Base-by-base conservation (phyloP, 2,888 invertebrate genomes). In the Xestobium rufovillosum region DNA sequence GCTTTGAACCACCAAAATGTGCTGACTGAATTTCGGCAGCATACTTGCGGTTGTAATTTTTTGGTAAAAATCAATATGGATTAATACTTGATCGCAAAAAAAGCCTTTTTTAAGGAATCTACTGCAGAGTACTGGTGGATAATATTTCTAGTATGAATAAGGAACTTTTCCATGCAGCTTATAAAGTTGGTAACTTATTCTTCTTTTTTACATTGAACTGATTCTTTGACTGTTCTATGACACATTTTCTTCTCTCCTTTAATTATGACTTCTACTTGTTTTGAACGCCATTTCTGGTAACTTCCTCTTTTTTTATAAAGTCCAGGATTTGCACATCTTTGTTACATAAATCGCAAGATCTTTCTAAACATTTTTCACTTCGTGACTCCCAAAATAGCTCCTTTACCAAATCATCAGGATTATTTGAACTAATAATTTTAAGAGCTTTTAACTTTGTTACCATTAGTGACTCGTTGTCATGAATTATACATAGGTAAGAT, bases 1-100 rank as follows among this genome's bases (percentile, higher is more conserved):
- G 35, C 13, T 29, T 33, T n/a, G 39, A 35, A 14, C 35, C 35
- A 3, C 39, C 39, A 36, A 39, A 39, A 15, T 39, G 34, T 10
- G 29, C 34, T 2, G 39, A 36, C 23, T 39, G 31, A n/a, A 36
- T 39, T 35, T 39, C 39, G 3, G n/a, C 9, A 6, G 16, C 8
- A 25, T 39, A 39, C 14, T 39, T 36, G 10, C 35, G 36, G 26
- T 12, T 23, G 13, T 34, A 35, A 25, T 35, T 39, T 15, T 39
- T 31, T 4, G 30, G n/a, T n/a, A 30, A 12, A 36, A 39, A 14
- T 39, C 39, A 3, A 35, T 29, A 14, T 39, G 39, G 14, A 36
- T 6, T 3, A 39, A 12, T 14, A 30, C 39, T 30, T 29, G 30
- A 23, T 30, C 12, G 4, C n/a, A n/a, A n/a, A n/a, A n/a, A n/a